A percentile compares a stretch with the other conserved stretches of the same genome.
Conservation (phyloP, 2,888 invertebrate genomes). For the Cryptophagus acutangulus region DNA sequence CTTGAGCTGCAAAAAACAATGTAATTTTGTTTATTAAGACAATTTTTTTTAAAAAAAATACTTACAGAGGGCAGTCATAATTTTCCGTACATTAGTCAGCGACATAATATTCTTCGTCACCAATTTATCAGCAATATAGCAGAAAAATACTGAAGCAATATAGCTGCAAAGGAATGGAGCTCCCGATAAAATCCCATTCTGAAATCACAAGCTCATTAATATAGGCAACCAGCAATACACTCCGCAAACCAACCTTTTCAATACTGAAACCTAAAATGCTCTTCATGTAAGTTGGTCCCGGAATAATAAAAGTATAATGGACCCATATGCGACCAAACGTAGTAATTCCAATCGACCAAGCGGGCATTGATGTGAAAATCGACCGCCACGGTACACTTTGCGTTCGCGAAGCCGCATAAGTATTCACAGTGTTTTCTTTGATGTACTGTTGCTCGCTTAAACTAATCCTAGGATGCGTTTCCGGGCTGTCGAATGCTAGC, state of each 20-base stretch:
- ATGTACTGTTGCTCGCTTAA: slow-evolving; percentile 61
- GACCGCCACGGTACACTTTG: slow-evolving; percentile 60
- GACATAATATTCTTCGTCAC: slow-evolving; percentile 55
- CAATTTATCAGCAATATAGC: slow-evolving; percentile 62
- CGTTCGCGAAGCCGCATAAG: slow-evolving; percentile 48
- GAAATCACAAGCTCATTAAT: slow-evolving; percentile 30
- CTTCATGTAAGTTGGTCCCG: slow-evolving; percentile 68
- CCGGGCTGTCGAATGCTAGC: slow-evolving; percentile 64
- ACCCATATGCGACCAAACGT: slow-evolving; percentile 74
- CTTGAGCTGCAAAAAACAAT: slow-evolving; percentile 52
- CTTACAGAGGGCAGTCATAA: slow-evolving; percentile 59
- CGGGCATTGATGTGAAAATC: slow-evolving; percentile 60
- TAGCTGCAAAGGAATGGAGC: slow-evolving; percentile 67
- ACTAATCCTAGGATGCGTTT: slow-evolving; percentile 63
- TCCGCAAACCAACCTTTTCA: slow-evolving; percentile 52
- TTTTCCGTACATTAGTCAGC: slow-evolving; percentile 61
- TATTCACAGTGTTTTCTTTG: slow-evolving; percentile 55
- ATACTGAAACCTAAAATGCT: slow-evolving; percentile 63
- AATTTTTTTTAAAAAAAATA: slow-evolving; percentile 10
- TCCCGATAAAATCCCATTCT: slow-evolving; percentile 64
- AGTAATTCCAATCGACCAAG: slow-evolving; percentile 67
- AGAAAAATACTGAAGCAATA: slow-evolving; percentile 64
- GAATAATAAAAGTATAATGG: slow-evolving; percentile 67
- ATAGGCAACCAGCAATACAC: neutral
- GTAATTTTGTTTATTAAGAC: neutral